A percentile compares a stretch with the other conserved stretches of the same genome.
These are phyloP conservation scores for Sula dactylatra DNA, from an alignment of 2,113 vertebrate species.

Conservation along the genomic window DNA sequence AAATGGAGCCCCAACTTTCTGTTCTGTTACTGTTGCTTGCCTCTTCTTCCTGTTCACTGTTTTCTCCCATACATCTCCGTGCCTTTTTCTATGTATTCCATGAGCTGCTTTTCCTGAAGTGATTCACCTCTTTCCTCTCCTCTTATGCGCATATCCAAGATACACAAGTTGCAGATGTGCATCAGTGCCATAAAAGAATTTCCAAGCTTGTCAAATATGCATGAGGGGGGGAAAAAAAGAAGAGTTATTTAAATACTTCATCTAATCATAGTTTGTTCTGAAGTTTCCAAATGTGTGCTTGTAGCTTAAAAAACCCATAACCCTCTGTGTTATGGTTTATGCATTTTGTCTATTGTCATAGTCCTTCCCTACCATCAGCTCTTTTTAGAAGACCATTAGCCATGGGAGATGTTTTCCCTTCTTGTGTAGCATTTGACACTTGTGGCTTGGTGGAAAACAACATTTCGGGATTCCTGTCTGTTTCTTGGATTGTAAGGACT, in stretches of 20 bases:
- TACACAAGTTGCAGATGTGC: not conserved
- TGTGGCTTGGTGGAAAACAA: not conserved
- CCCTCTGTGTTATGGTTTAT: not conserved
- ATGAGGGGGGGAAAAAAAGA: accelerated
- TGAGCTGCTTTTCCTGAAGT: not conserved
- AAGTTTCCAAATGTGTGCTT: not conserved
- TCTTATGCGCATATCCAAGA: not conserved
- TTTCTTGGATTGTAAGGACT: not conserved
- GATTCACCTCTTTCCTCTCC: not conserved
- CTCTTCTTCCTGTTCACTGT: not conserved
- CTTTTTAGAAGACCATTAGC: not conserved
- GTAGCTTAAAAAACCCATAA: not conserved
- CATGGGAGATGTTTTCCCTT: not conserved
- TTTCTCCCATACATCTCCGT: not conserved
- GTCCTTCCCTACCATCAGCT: not conserved
- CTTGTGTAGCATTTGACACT: not conserved
- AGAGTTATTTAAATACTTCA: not conserved
- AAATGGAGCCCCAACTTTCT: not conserved
- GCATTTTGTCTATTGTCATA: not conserved
- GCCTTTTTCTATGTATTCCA: not conserved
- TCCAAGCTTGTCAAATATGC: not conserved
- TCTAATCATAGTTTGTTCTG: not conserved
- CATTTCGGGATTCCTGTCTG: not conserved
- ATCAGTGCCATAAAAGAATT: not conserved
- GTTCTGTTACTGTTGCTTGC: not conserved